Evolutionary conservation across 2,797 vertebrate species (phyloP), one percentile per base, ranked within the genome.

Genomic region (Apogon talboti): DNA sequence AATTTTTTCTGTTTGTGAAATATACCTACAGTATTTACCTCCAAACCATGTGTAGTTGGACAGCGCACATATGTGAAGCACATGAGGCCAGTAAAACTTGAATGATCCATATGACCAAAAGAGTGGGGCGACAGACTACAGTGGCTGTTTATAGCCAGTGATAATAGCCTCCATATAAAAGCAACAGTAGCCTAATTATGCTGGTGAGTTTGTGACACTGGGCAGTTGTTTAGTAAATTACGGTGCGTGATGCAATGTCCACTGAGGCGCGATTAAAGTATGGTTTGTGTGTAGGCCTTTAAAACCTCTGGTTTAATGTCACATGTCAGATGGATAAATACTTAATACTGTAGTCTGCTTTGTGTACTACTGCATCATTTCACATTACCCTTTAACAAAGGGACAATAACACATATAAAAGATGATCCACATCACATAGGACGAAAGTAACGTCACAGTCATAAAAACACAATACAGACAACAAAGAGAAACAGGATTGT

Each of bases 121-220:
- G 70, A 91, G 74, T 79, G 68, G 70, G 85, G 73, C 60, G 70
- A 85, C 81, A 62, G 74, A 71, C 71, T 85, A 51, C 78, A 80
- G 83, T 54, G 88, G 84, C 93, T 91, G 91, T 93, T 93, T 92
- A 94, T 91, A 84, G 88, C 74, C 78, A 86, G 91, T 93, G 91
- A 94, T 93, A 94, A 93, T 91, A 84, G 83, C 83, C 87, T 82
- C 84, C 79, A 79, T 82, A 91, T 93, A 93, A 93, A 94, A 90
- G 67, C 86, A 85, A 87, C 81, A 72, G 75, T 86, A 51, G 86
- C 83, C 85, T 92, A 91, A 93, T 93, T 92, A 87, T 66, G 66
- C 67, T 13, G 4, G 68, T 60, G 69, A 77, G 64, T 78, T 78
- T 74, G 83, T 71, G 81, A 85, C 82, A 81, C 40, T 41, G 14